Evolutionary conservation across 2,888 invertebrate species (phyloP), one percentile per base, ranked within the genome.

Genomic region (Polyommatus icarus): DNA sequence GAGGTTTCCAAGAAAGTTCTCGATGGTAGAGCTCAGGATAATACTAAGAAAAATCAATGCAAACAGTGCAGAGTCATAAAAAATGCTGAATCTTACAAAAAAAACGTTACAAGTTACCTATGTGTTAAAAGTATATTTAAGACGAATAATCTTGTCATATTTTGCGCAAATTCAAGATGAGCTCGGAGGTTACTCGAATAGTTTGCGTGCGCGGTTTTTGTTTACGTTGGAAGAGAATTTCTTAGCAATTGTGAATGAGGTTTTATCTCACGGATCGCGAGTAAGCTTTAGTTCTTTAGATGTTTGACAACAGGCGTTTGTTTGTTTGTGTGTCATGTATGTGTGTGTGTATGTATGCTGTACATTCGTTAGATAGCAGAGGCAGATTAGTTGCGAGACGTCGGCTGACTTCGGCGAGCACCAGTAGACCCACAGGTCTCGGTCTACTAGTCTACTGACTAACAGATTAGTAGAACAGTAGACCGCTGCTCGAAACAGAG

Each of bases 321-420:
- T 61, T 67, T 67, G 67, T 67, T 67, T 29, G 20, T 29, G 67
- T 67, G 29, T 0, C 67, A 0, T 67, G 67, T 32, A 29, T 67
- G 29, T 67, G 10, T 20, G 24, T 61, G 61, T 61, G 10, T 61
- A 15, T 29, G 67, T 67, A 24, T 67, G 15, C 29, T 67, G 29
- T 67, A 67, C 67, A 67, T 1, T 29, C 61, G 67, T 67, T 67
- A 67, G 67, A 67, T 67, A 67, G 67, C 67, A 32, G 15, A 67
- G 67, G 67, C 67, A 67, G 29, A 67, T 67, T 67, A 67, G 67
- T 67, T 67, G 67, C 67, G 15, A 67, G 61, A 61, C 61, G 67
- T 1, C 12, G 18, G 6, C 32, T 18, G 29, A 15, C 67, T 29
- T 29, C 29, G 67, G 18, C 67, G 15, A 29, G 67, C 67, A 6